Evolutionary conservation across 2,113 vertebrate species (phyloP).

Genomic region (Thalassarche chlororhynchos): DNA sequence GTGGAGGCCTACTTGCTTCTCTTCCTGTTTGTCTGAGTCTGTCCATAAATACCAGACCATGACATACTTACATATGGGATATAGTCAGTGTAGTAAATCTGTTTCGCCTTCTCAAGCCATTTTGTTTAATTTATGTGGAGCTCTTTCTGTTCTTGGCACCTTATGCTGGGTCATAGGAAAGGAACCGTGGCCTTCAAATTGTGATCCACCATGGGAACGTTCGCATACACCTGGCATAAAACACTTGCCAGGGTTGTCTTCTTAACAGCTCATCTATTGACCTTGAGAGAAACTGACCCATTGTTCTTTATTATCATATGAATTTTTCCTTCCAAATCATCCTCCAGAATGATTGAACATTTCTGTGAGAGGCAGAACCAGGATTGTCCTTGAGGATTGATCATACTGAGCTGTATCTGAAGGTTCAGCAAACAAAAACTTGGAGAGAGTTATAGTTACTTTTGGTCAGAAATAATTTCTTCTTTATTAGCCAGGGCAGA

Average conservation of each 20-base stretch:
- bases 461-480: neutral
- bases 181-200: neutral
- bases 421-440: neutral
- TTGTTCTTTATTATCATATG: neutral
- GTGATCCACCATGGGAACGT: neutral
- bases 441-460: neutral
- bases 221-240: neutral
- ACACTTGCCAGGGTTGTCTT: neutral
- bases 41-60: neutral
- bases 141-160: neutral
- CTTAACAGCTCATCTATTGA: neutral
- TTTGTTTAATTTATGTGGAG: neutral
- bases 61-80: rapidly evolving
- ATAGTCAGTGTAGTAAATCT: neutral
- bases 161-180: neutral
- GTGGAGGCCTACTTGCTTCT: neutral
- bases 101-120: neutral
- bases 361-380: neutral
- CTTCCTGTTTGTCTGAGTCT: neutral
- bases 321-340: neutral
- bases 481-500: neutral
- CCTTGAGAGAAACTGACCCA: neutral
- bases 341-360: neutral
- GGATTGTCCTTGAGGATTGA: neutral
- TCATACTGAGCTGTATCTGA: neutral